A percentile compares a stretch with the other conserved stretches of the same genome.
Conservation (phyloP, 2,888 invertebrate genomes). For the Protodeltote pygarga region DNA sequence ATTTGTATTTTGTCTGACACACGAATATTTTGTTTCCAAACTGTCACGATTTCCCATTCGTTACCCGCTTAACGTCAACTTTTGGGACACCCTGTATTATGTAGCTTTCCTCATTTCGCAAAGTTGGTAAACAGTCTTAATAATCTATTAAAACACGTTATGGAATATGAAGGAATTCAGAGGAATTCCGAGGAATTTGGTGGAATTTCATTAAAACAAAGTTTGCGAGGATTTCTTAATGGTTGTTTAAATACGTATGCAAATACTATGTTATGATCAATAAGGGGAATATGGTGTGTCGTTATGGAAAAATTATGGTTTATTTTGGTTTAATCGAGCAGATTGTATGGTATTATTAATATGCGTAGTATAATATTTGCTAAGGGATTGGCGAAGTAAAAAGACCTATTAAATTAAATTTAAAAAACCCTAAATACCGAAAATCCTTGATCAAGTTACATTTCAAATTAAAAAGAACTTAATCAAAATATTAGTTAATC, state of each 20-base stretch:
- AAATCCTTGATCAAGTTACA: too few species aligned
- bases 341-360: background rate
- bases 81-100: too few species aligned
- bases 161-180: constrained; percentile 8
- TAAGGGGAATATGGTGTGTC: constrained; percentile 29
- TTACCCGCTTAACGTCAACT: too few species aligned
- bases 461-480: too few species aligned
- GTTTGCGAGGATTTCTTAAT: constrained; percentile 33
- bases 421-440: too few species aligned
- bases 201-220: constrained; percentile 39
- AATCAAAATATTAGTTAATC: too few species aligned
- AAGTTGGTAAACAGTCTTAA: constrained; percentile 39
- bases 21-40: too few species aligned
- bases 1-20: too few species aligned
- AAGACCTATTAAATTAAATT: too few species aligned
- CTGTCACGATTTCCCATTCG: too few species aligned
- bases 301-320: constrained; percentile 21
- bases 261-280: constrained; percentile 39
- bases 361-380: too few species aligned
- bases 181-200: constrained; percentile 4
- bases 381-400: too few species aligned
- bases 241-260: constrained; percentile 38
- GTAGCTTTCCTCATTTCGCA: constrained; percentile 9
- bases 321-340: constrained; percentile 20
- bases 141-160: constrained; percentile 33